These are phyloP conservation scores for Tetragonisca angustula DNA, from an alignment of 2,888 invertebrate genomes.

Conservation along the genomic window DNA sequence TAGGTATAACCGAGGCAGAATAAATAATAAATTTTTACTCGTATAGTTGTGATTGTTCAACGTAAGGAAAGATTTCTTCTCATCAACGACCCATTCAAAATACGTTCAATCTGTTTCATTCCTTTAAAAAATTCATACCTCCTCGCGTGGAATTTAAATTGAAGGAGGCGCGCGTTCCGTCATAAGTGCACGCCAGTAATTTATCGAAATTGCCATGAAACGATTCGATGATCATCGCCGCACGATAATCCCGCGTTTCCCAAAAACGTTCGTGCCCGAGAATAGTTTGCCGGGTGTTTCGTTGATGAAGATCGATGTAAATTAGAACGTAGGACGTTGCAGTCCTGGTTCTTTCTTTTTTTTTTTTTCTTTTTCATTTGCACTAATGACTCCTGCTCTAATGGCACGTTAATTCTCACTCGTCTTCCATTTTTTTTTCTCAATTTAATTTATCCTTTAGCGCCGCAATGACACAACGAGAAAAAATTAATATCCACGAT, in stretches of 20 bases:
- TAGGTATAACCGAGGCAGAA: too few relatives aligned
- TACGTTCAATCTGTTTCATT: neutral
- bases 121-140: neutral
- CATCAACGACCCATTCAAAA: neutral
- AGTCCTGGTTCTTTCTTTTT: neutral
- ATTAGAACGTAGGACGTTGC: conserved; percentile 7
- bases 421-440: too few relatives aligned
- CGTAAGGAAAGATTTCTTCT: neutral
- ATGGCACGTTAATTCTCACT: neutral
- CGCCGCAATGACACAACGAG: too few relatives aligned
- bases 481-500: too few relatives aligned
- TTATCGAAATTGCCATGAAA: conserved; percentile 1
- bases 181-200: neutral
- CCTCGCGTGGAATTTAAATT: neutral
- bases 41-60: neutral
- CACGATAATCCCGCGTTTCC: conserved; percentile 3
- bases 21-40: too few relatives aligned
- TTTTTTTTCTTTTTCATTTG: neutral
- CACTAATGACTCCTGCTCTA: neutral
- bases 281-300: neutral
- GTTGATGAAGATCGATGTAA: conserved; percentile 15
- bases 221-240: neutral
- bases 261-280: neutral
- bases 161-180: neutral
- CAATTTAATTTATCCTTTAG: too few relatives aligned